These are phyloP conservation scores for Brachyrhaphis roseni DNA, from an alignment of 2,797 vertebrate species.

Conservation along the genomic window DNA sequence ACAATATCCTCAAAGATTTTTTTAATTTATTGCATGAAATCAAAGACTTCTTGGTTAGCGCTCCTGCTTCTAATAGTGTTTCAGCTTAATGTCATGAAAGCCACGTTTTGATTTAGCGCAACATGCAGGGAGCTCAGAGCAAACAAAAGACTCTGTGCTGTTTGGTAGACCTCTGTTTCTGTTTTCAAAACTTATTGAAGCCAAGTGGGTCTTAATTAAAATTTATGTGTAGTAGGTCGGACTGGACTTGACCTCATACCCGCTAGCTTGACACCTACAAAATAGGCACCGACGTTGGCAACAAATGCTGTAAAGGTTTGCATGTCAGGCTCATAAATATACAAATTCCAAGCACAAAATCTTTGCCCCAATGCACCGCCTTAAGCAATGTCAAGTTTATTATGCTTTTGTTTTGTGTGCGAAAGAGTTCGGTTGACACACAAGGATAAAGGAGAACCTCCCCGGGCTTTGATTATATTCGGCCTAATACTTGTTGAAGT, in stretches of 20 bases:
- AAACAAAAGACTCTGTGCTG: constrained; percentile 32
- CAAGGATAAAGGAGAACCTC: constrained; percentile 44
- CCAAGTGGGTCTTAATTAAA: constrained; percentile 4
- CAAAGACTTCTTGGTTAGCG: constrained; percentile 32
- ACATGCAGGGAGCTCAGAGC: constrained; percentile 26
- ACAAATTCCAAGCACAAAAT: constrained; percentile 29
- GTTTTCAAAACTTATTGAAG: constrained; percentile 27
- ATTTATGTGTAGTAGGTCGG: constrained; percentile 42
- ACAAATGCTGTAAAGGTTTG: constrained; percentile 5
- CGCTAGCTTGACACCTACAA: constrained; percentile 24
- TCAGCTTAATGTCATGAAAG: constrained; percentile 48
- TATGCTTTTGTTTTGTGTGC: constrained; percentile 47
- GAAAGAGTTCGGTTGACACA: constrained; percentile 38
- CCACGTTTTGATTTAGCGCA: constrained; percentile 23
- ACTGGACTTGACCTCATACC: constrained; percentile 13
- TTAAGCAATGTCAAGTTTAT: constrained; percentile 49
- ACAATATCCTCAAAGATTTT: constrained; percentile 52
- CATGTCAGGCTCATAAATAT: constrained; percentile 41
- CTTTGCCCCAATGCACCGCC: constrained; percentile 32
- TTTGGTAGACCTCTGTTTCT: constrained; percentile 42
- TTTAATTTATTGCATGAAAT: constrained; percentile 35
- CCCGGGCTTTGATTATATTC: constrained; percentile 46
- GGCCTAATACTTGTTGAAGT: constrained; percentile 22
- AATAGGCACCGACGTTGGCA: constrained; percentile 28
- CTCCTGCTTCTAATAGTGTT: constrained; percentile 25